Conservation (phyloP, 2,888 invertebrate genomes). For the Drosophila koepferae region DNA sequence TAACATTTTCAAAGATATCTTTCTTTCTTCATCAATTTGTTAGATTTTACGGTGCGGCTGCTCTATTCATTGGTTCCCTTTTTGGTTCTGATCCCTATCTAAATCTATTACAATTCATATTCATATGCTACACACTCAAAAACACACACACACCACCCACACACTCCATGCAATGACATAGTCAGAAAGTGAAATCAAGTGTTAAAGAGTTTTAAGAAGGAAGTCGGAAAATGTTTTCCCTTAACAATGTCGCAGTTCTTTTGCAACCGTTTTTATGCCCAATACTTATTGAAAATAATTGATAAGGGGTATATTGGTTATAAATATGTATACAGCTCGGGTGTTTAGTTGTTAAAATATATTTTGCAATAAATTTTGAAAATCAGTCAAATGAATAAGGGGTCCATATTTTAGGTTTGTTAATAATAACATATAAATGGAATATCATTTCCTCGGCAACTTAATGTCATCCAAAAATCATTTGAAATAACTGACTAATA, state of each 20-base stretch:
- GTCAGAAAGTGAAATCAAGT: constrained; percentile 75
- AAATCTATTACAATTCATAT: constrained; percentile 78
- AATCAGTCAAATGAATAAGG: no score
- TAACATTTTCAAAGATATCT: constrained; percentile 39
- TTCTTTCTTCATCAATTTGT: constrained; percentile 54
- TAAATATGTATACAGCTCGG: no score
- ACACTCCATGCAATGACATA: constrained; percentile 27
- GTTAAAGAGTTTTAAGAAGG: constrained; percentile 72
- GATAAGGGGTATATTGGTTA: background rate
- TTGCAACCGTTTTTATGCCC: constrained; percentile 10
- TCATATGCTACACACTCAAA: constrained; percentile 63
- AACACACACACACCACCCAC: background rate
- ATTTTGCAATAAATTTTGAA: no score
- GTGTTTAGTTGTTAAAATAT: background rate
- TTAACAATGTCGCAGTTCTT: constrained; percentile 40
- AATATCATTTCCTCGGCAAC: no score
- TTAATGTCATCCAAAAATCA: no score
- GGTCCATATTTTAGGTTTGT: no score
- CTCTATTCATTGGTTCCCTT: constrained; percentile 54
- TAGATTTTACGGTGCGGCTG: constrained; percentile 66
- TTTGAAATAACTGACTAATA: no score
- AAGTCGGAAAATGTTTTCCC: constrained; percentile 39
- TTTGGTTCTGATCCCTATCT: constrained; percentile 67
- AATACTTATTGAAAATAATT: background rate
- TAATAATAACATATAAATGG: no score